A percentile compares a stretch with the other conserved stretches of the same genome.
These are phyloP conservation scores for Xyrichtys novacula DNA, from an alignment of 2,797 vertebrate species.

Conservation along the genomic window DNA sequence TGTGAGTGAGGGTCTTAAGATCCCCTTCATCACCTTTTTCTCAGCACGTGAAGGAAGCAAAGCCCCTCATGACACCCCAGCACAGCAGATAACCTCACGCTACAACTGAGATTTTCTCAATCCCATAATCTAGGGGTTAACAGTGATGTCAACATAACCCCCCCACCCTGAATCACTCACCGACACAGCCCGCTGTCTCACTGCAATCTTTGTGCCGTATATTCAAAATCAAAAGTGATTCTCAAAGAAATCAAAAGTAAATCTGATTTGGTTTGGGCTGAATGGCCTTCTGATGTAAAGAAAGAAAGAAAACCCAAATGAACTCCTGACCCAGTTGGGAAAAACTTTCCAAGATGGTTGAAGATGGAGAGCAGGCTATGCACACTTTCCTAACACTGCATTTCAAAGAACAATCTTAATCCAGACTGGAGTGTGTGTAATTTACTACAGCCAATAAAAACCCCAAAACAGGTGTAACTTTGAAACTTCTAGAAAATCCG, in stretches of 20 bases:
- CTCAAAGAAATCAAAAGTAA: slow-evolving; percentile 14
- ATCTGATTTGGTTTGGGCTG: slow-evolving; percentile 23
- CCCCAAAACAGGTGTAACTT: slow-evolving; percentile 21
- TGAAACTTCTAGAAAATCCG: slow-evolving; percentile 10
- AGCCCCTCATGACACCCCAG: background rate
- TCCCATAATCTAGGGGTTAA: slow-evolving; percentile 20
- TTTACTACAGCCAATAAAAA: slow-evolving; percentile 4
- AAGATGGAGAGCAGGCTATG: slow-evolving; percentile 11
- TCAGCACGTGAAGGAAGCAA: slow-evolving; percentile 37
- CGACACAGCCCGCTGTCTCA: background rate
- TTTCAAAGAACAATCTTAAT: slow-evolving; percentile 33
- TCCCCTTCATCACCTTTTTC: slow-evolving; percentile 12
- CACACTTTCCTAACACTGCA: slow-evolving; percentile 11
- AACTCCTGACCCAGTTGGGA: slow-evolving; percentile 47
- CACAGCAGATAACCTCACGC: slow-evolving; percentile 9
- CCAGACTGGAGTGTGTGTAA: slow-evolving; percentile 10
- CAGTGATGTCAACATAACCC: slow-evolving; percentile 4
- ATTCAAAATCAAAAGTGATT: background rate
- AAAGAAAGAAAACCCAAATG: slow-evolving; percentile 27
- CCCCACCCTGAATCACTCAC: background rate
- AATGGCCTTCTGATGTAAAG: slow-evolving; percentile 2
- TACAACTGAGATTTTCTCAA: slow-evolving; percentile 56
- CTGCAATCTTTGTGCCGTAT: slow-evolving; percentile 20
- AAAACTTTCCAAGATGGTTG: slow-evolving; percentile 10
- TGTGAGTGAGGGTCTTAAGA: slow-evolving; percentile 11